A percentile compares a stretch with the other conserved stretches of the same genome.
These are phyloP conservation scores for Cossypha caffra DNA, from an alignment of 2,797 vertebrate species.

Conservation along the genomic window DNA sequence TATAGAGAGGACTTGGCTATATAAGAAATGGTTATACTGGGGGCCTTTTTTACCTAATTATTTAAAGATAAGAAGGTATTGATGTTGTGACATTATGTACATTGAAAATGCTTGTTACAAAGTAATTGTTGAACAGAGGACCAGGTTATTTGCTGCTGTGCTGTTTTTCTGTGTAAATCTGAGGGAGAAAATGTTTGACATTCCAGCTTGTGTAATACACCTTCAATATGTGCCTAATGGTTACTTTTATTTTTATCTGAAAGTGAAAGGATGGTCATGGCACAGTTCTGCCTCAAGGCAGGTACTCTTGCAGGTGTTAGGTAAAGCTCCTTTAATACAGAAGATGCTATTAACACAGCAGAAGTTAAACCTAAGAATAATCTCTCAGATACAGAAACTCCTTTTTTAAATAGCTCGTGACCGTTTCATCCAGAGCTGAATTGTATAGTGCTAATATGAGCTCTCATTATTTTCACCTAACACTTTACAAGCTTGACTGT, in stretches of 20 bases:
- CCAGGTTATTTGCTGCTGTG: slow-evolving; percentile 75
- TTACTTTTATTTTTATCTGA: slow-evolving; percentile 45
- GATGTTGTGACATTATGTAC: slow-evolving; percentile 75
- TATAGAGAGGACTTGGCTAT: slow-evolving; percentile 78
- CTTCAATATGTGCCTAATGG: slow-evolving; percentile 67
- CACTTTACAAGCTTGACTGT: neutral
- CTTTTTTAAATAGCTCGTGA: neutral
- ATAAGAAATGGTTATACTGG: slow-evolving; percentile 74
- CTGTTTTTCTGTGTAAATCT: slow-evolving; percentile 73
- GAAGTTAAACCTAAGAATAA: neutral
- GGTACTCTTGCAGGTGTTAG: neutral
- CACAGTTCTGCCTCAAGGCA: slow-evolving; percentile 40
- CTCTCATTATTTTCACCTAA: neutral
- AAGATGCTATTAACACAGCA: neutral
- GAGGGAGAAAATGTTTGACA: slow-evolving; percentile 57
- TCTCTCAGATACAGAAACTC: neutral
- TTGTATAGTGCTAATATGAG: neutral
- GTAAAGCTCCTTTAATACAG: neutral
- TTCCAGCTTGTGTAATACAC: slow-evolving; percentile 66
- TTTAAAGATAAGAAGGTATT: slow-evolving; percentile 76
- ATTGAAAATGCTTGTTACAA: slow-evolving; percentile 70
- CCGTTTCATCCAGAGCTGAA: neutral
- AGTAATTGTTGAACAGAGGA: slow-evolving; percentile 69
- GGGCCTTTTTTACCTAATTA: slow-evolving; percentile 77
- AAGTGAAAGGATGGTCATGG: neutral